Conservation (phyloP, 2,113 vertebrate genomes). For the Myanophis thanlyinensis region DNA sequence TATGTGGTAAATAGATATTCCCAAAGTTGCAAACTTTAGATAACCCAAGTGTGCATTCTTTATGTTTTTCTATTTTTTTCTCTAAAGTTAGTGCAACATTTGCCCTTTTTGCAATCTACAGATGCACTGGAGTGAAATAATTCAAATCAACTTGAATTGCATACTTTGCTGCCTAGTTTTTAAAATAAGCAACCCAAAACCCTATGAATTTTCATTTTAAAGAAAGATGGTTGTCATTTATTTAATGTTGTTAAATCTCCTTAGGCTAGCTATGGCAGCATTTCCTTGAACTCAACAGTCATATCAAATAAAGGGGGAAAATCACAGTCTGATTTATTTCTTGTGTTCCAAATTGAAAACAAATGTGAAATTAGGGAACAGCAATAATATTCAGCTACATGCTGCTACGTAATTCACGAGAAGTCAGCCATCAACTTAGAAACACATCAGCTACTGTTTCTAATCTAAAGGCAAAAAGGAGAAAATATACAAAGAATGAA, state of each 20-base stretch:
- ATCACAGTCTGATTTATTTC: slow-evolving; percentile 7
- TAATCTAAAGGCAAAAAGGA: neutral
- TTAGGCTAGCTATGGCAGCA: neutral
- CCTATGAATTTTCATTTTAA: slow-evolving; percentile 6
- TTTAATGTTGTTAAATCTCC: neutral
- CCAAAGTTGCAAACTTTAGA: neutral
- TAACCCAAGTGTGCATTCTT: neutral
- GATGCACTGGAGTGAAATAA: slow-evolving; percentile 1
- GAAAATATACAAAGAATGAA: neutral
- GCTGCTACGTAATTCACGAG: slow-evolving; percentile 4
- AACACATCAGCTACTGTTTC: neutral
- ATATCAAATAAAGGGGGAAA: neutral
- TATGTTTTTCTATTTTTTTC: neutral
- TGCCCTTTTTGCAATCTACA: neutral
- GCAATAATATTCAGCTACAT: slow-evolving; percentile 27
- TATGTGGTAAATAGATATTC: neutral
- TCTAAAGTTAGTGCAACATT: neutral
- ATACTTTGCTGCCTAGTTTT: neutral
- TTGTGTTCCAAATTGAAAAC: slow-evolving; percentile 10
- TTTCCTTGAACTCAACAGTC: neutral
- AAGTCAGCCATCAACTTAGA: neutral
- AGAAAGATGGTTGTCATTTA: neutral
- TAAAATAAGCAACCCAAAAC: neutral
- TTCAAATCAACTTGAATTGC: neutral
- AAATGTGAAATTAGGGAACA: slow-evolving; percentile 29